phyloP scores from a whole-genome alignment of 2,113 vertebrate species.

The Casuarius casuarius region DNA sequence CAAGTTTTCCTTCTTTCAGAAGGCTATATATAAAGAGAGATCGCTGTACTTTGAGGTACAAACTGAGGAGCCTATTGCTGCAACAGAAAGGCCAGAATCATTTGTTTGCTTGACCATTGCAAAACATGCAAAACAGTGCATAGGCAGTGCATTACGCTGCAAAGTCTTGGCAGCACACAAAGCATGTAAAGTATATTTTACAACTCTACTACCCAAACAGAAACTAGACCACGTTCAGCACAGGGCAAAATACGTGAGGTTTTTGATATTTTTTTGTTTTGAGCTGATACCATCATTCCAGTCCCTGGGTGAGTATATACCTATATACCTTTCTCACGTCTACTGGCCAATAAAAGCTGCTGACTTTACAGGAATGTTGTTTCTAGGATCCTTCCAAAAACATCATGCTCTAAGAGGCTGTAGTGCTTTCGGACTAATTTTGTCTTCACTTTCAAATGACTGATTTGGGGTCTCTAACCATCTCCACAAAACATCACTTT shows the following conservation, averaged over 20 bases:
- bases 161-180: background rate
- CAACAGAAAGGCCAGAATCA: background rate
- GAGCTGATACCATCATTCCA: background rate
- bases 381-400: background rate
- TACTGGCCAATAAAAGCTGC: no score
- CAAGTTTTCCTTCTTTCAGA: background rate
- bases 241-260: background rate
- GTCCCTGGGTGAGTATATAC: background rate
- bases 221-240: background rate
- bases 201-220: background rate
- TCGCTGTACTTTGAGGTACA: background rate
- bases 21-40: background rate
- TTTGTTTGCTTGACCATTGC: background rate
- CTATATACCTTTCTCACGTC: background rate
- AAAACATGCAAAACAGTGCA: accelerated
- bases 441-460: background rate
- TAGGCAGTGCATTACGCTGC: background rate
- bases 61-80: background rate
- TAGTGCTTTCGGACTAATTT: background rate
- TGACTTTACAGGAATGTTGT: accelerated
- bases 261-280: no score
- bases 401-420: background rate
- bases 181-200: accelerated
- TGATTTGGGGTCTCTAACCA: background rate
- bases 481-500: background rate